Base-by-base conservation (phyloP, 2,113 vertebrate species). In the Dissostichus mawsoni region DNA sequence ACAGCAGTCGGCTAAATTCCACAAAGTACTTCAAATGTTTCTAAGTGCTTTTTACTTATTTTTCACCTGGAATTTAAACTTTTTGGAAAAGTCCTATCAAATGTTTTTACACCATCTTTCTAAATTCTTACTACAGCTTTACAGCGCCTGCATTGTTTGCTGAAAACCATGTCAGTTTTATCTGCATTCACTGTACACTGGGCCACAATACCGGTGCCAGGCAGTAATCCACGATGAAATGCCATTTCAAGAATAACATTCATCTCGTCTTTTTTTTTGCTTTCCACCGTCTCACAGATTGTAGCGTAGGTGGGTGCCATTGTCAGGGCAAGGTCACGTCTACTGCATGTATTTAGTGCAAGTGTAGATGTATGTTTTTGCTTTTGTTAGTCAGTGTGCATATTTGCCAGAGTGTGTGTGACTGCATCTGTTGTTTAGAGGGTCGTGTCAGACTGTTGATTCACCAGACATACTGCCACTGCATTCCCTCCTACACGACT, bases 401-500 rank as follows among this genome's bases (percentile, higher is more conserved):
- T 65, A 25, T 71, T 47, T 85, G 76, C 74, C 62, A 41, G 65
- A 59, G 79, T 91, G 78, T 81, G 80, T 51, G 70, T 3, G 56
- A 56, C 76, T 87, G 82, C 88, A 90, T 92, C 89, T 93, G 91
- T 88, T 92, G 91, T 90, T 89, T 81, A 67, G 87, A 76, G 73
- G 87, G 88, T 84, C 52, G 64, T 81, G 88, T 89, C 81, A 89
- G 65, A 89, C 58, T 76, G 86, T 78, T 84, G 79, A 86, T 92
- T 77, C 81, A 72, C 51, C 83, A 91, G 84, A 85, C 85, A 69
- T n/a, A 76, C 74, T 83, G 88, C 85, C 82, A 86, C 85, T 89
- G 90, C 78, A 75, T 82, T 78, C 74, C 90, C 92, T 92, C 92
- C 92, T 81, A 93, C 92, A 87, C 75, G 84, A 90, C 88, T 91